These are phyloP conservation scores for Acanthurus lineatus DNA, from an alignment of 2,797 vertebrate genomes.

Conservation along the genomic window DNA sequence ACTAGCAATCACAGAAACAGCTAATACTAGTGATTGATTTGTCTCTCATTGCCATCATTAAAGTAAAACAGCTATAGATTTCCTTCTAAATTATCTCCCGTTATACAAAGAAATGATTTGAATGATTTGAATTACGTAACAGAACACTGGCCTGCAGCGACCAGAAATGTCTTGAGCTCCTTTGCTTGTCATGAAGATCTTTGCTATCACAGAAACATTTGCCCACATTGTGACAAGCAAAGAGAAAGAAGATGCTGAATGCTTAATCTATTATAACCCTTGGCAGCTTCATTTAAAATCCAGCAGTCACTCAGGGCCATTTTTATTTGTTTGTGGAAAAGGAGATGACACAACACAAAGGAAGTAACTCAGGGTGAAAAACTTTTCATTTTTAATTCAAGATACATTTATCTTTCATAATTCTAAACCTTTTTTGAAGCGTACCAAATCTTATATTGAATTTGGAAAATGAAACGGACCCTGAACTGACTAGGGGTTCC, in stretches of 20 bases:
- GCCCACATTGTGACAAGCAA: not conserved
- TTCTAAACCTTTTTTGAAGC: not conserved
- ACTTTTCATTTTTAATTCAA: not conserved
- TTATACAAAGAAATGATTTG: conserved; percentile 2
- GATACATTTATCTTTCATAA: not conserved
- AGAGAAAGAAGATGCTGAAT: not conserved
- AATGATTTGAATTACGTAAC: not conserved
- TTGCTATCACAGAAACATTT: not conserved
- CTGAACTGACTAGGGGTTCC: not conserved
- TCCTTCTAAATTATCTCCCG: not conserved
- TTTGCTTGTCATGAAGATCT: not conserved
- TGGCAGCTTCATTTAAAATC: not conserved
- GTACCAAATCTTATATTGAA: not conserved
- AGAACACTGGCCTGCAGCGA: not conserved
- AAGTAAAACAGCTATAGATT: not conserved
- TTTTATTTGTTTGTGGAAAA: not conserved
- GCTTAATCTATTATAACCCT: not conserved
- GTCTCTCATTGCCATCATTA: not conserved
- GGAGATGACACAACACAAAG: not conserved
- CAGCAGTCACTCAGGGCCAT: not conserved
- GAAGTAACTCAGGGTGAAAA: not conserved
- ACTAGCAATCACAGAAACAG: not conserved
- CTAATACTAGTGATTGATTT: not conserved
- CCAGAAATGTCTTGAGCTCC: not conserved
- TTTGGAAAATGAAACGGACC: not conserved